Conservation (phyloP, 2,113 vertebrate genomes). For the Lepisosteus osseus region DNA sequence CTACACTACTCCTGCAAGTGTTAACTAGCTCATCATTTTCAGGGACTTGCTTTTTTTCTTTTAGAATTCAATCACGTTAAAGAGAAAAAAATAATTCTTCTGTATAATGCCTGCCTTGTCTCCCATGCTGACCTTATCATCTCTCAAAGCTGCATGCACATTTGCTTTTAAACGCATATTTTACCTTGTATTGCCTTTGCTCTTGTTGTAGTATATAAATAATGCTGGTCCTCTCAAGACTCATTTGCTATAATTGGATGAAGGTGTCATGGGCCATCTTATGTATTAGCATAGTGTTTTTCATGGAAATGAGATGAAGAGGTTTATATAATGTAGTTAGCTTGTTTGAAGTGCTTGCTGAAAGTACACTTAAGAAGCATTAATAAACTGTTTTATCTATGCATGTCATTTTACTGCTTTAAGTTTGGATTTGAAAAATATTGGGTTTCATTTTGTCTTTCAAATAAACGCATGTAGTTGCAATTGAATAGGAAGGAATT, state of each 20-base stretch:
- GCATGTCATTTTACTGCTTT: neutral
- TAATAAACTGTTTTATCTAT: neutral
- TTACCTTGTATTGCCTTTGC: conserved; percentile 3
- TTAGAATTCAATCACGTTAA: neutral
- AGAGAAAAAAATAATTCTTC: neutral
- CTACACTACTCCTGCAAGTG: too few species aligned
- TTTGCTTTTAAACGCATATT: conserved; percentile 4
- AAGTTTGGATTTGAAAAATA: too few species aligned
- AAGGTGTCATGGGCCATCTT: conserved; percentile 14
- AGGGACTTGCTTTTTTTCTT: neutral
- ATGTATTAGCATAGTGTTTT: neutral
- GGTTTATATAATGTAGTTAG: conserved; percentile 28
- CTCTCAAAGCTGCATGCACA: neutral
- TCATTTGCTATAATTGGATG: conserved; percentile 17
- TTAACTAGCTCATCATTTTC: too few species aligned
- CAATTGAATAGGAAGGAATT: too few species aligned
- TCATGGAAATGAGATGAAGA: conserved; percentile 29
- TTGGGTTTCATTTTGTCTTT: too few species aligned
- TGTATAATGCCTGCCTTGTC: neutral
- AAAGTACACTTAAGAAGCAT: neutral
- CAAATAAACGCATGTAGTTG: too few species aligned
- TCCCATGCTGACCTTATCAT: neutral
- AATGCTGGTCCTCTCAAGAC: neutral
- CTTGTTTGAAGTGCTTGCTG: conserved; percentile 2
- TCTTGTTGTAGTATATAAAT: neutral